Conservation (phyloP, 2,888 invertebrate species). For the Andrena hattorfiana region DNA sequence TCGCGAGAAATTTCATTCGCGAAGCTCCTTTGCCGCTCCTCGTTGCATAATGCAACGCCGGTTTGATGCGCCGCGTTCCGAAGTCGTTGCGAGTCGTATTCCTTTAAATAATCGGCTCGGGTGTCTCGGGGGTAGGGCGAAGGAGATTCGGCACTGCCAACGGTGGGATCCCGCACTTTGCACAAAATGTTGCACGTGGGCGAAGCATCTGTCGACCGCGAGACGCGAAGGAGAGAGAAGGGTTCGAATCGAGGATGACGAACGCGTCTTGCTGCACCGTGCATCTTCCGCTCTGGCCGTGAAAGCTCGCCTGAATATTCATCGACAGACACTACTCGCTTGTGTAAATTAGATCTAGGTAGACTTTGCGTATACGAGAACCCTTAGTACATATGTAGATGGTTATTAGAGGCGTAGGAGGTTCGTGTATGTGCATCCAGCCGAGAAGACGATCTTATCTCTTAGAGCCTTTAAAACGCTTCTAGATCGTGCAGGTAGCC, state of each 20-base stretch:
- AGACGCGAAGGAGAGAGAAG: neutral
- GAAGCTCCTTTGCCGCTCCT: neutral
- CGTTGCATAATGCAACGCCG: neutral
- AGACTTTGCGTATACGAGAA: constrained; percentile 41
- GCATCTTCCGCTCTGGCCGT: constrained; percentile 46
- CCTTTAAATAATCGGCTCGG: no score
- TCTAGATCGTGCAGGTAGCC: constrained; percentile 21
- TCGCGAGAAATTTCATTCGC: constrained; percentile 29
- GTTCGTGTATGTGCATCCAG: constrained; percentile 47
- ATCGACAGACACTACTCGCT: constrained; percentile 55
- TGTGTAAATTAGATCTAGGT: constrained; percentile 57
- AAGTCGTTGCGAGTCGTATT: neutral
- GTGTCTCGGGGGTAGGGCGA: no score
- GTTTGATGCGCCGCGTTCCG: neutral
- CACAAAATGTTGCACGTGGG: no score
- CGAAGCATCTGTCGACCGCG: constrained; percentile 11
- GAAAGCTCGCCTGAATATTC: constrained; percentile 53
- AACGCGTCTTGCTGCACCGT: constrained; percentile 44
- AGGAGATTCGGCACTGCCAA: no score
- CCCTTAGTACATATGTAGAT: constrained; percentile 38
- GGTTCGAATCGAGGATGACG: constrained; percentile 21
- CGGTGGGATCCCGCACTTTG: no score
- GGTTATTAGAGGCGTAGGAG: constrained; percentile 40
- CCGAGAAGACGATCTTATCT: constrained; percentile 13
- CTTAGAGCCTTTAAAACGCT: constrained; percentile 34